Evolutionary conservation across 2,797 vertebrate species (phyloP), one percentile per base, ranked within the genome.

Genomic region (Rallus crepitans): DNA sequence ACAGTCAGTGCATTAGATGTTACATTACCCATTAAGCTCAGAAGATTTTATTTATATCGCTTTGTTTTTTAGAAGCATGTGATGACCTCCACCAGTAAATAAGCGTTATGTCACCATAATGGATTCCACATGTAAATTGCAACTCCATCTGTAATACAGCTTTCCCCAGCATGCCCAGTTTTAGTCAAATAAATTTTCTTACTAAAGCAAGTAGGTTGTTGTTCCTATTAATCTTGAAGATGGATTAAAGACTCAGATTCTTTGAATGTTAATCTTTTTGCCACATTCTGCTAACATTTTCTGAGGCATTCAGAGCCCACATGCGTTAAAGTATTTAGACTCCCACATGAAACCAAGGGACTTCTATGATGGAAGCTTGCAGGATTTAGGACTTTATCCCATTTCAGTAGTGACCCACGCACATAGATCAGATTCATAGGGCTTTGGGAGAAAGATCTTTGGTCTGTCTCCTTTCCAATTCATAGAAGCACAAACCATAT

Each of bases 21-120:
- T 91, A 77, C 75, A 76, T 88, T 95, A 86, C 78, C 65, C 76
- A 91, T 94, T 90, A 80, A 90, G 39, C 11, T 76, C 52, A 69
- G 69, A 91, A 39, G 47, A 93, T 72, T 94, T 95, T 90, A 85
- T 88, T 83, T 92, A 91, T 93, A 75, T 37, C 55, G 47, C 35
- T 96, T 93, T 87, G 61, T 12, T 90, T 95, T 82, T 81, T 35
- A 86, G 82, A 91, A 80, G 16, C 7, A 0, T 65, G 55, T 40
- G 72, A 78, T 91, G 72, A 88, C 61, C 66, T 88, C 79, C 82
- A 91, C 55, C 42, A 68, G 24, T 90, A 95, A 97, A 93, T 93
- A 93, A 90, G 65, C 75, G 57, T 89, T 87, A 78, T 71, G 84
- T 68, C 76, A 78, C 57, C n/a, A 7, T 75, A 96, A 96, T 68